A percentile compares a stretch with the other conserved stretches of the same genome.
phyloP scores from a whole-genome alignment of 2,797 vertebrate genomes.

The Psittacula echo region DNA sequence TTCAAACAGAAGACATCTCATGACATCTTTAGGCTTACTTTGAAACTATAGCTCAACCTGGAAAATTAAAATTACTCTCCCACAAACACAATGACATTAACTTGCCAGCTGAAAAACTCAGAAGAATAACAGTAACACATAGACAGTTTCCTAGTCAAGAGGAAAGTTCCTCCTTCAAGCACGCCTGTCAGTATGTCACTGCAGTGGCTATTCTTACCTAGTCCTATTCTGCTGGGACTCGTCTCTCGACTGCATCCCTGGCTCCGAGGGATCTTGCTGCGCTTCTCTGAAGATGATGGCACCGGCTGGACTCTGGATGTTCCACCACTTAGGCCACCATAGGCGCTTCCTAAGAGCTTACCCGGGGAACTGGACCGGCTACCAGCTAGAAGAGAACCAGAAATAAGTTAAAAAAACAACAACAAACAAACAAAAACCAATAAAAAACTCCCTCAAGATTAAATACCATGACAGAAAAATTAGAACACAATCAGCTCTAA shows the following conservation, averaged over 20 bases:
- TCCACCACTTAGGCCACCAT: constrained; percentile 82
- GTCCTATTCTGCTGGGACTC: constrained; percentile 91
- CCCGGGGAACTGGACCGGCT: constrained; percentile 96
- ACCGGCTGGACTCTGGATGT: constrained; percentile 82
- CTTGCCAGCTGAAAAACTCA: background rate
- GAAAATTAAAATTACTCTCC: background rate
- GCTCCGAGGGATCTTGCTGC: constrained; percentile 93
- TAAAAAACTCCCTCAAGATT: background rate
- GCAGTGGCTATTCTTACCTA: constrained; percentile 83
- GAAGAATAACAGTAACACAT: background rate
- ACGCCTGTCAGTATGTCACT: rapidly evolving
- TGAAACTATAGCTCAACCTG: background rate
- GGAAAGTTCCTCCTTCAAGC: background rate
- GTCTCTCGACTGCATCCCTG: constrained; percentile 98
- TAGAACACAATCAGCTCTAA: background rate
- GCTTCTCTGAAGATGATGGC: constrained; percentile 87
- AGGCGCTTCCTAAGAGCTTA: constrained; percentile 89
- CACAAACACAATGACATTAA: background rate
- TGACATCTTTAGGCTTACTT: background rate
- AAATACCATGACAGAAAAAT: background rate
- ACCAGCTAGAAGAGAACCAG: constrained; percentile 83
- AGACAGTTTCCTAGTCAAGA: background rate
- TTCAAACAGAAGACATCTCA: background rate
- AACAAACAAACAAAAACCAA: background rate
- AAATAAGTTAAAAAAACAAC: background rate